Base-by-base conservation (phyloP, 2,797 vertebrate species). In the Lithobates pipiens region DNA sequence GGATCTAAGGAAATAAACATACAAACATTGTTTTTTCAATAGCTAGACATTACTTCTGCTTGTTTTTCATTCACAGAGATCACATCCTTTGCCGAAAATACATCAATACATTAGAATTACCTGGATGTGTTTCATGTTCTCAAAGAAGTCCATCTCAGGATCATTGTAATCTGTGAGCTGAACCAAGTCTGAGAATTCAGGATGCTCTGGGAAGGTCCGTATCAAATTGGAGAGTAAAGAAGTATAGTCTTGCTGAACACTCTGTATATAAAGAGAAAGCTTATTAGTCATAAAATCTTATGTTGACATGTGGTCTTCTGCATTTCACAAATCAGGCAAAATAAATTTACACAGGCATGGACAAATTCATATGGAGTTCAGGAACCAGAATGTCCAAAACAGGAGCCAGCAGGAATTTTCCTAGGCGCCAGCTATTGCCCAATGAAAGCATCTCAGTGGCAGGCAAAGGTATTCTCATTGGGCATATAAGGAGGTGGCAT, bases 71-170 rank as follows among this genome's bases (percentile, higher is more conserved):
- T 54, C 50, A 54, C 3, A 54, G 16, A 18, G 15, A 54, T 18
- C 50, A 54, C 4, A 54, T 54, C 15, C 50, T 18, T 3, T 54
- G 16, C 3, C 70, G 29, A 71, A 25, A 46, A 36, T 70, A 77
- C 18, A 72, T 67, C 10, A 3, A 1, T 50, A 46, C 3, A 0
- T 54, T 27, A 27, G 23, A 86, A 86, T 88, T 91, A 99, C 98
- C 97, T 99, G 98, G 89, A 99, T 99, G 91, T 99, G 98, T 87
- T 99, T 99, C 98, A 99, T 99, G 89, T 99, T 98, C 90, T 99
- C 97, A 82, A 99, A 99, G 93, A 99, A 99, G 93, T 99, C 98
- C 7, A 97, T 97, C 91, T 99, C 98, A 0, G 91, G 97, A 91
- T 99, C 98, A 25, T 92, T 96, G 88, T 90, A 90, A 89, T 99